These are phyloP conservation scores for Alitta virens DNA, from an alignment of 2,888 invertebrate genomes.

Conservation along the genomic window DNA sequence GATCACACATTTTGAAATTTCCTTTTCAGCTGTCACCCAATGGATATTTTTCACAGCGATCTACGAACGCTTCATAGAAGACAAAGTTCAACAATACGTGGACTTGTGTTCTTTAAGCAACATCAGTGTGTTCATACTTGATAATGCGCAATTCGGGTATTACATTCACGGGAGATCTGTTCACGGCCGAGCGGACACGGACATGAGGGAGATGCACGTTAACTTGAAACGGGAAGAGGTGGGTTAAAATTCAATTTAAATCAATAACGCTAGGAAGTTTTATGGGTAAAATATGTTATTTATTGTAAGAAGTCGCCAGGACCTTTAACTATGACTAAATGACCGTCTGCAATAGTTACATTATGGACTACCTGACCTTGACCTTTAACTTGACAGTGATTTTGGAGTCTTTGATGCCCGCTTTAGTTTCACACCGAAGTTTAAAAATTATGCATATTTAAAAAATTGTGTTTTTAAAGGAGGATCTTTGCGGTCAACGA, in stretches of 20 bases:
- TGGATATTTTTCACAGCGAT: slow-evolving; percentile 64
- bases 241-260: no score
- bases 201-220: slow-evolving; percentile 72
- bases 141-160: slow-evolving; percentile 70
- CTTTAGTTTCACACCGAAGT: no score
- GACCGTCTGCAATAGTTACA: no score
- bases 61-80: slow-evolving; percentile 67
- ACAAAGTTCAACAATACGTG: slow-evolving; percentile 74
- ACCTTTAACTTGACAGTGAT: no score
- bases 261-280: no score
- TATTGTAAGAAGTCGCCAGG: no score
- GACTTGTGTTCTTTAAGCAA: slow-evolving; percentile 77
- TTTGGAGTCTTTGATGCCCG: no score
- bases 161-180: slow-evolving; percentile 81
- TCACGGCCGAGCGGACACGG: slow-evolving; percentile 77
- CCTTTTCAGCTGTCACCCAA: slow-evolving; percentile 56
- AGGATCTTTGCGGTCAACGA: slow-evolving; percentile 72
- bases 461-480: slow-evolving; percentile 49
- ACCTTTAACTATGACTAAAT: no score
- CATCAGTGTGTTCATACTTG: slow-evolving; percentile 72
- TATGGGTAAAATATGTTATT: no score
- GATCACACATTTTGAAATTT: no score
- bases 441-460: no score
- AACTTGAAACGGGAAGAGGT: slow-evolving; percentile 72
- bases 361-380: no score